A percentile compares a stretch with the other conserved stretches of the same genome.
phyloP scores from a whole-genome alignment of 2,888 invertebrate species.

The Ophonus ardosiacus region DNA sequence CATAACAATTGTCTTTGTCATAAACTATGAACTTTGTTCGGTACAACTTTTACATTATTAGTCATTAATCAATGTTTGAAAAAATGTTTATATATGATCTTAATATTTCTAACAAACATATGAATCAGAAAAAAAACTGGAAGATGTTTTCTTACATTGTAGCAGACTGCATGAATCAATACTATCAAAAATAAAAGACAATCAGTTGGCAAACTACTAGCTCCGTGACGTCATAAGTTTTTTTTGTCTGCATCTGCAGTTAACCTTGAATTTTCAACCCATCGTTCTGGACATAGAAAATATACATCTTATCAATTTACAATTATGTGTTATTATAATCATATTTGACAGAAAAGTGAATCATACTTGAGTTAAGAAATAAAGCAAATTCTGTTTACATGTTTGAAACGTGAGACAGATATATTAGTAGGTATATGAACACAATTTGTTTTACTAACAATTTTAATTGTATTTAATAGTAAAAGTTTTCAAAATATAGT shows the following conservation, averaged over 20 bases:
- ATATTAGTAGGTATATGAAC: too few species aligned
- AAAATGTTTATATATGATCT: slow-evolving; percentile 7
- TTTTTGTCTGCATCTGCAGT: background rate
- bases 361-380: background rate
- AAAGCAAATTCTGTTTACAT: background rate
- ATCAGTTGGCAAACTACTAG: background rate
- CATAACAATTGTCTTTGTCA: slow-evolving; percentile 31
- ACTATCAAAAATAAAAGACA: background rate
- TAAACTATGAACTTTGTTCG: slow-evolving; percentile 29
- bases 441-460: too few species aligned
- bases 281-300: background rate
- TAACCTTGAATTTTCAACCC: background rate
- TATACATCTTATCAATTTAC: background rate
- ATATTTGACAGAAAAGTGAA: background rate
- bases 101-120: background rate
- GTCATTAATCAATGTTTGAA: background rate
- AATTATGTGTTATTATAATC: background rate
- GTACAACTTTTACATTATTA: background rate
- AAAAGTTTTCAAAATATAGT: too few species aligned
- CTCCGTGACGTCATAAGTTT: background rate
- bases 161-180: background rate
- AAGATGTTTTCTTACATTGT: background rate
- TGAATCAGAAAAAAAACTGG: background rate
- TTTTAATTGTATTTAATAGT: too few species aligned
- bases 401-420: background rate